Evolutionary conservation across 2,113 vertebrate species (phyloP), one percentile per base, ranked within the genome.

Genomic region (Neodon shergylaensis): DNA sequence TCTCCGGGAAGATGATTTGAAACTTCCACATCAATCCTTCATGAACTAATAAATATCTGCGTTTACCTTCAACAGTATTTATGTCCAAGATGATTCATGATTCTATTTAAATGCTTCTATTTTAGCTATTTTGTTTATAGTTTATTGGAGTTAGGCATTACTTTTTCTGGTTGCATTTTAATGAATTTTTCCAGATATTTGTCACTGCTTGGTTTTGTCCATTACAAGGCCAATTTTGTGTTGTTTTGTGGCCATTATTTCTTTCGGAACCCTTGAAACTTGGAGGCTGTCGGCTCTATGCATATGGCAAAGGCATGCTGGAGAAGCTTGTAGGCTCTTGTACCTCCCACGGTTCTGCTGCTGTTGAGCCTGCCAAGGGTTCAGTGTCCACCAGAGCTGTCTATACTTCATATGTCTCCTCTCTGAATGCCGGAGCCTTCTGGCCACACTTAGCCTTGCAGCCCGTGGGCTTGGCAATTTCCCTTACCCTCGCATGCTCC

Each of bases 151-250:
- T 70, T 70, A 58, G 85, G 19, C 26, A 39, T 79, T 28, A 42
- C 90, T 16, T 88, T 76, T 77, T 66, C 65, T 92, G 39, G 73
- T 93, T 79, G 90, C 96, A 42, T 84, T 89, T 58, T 28, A 73
- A 16, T 28, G 21, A 77, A 76, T 84, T 95, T 66, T 78, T 13
- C 84, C 68, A 81, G 63, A 42, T 86, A 92, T 95, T 92, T 49
- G 44, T 91, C 65, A 39, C 21, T 49, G 22, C 66, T 82, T 39
- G 31, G 39, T 65, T 84, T 76, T 58, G 52, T 33, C 19, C 42
- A 0, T 84, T 78, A 22, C 21, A 85, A 66, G 3, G 73, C 74
- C 70, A 16, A 36, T 68, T 94, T 88, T 65, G 49, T 58, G 63
- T 95, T 31, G 58, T 42, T 83, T 92, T 73, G 21, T 95, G 39